These are phyloP conservation scores for Bostrychus sinensis DNA, from an alignment of 2,113 vertebrate genomes.

Conservation along the genomic window DNA sequence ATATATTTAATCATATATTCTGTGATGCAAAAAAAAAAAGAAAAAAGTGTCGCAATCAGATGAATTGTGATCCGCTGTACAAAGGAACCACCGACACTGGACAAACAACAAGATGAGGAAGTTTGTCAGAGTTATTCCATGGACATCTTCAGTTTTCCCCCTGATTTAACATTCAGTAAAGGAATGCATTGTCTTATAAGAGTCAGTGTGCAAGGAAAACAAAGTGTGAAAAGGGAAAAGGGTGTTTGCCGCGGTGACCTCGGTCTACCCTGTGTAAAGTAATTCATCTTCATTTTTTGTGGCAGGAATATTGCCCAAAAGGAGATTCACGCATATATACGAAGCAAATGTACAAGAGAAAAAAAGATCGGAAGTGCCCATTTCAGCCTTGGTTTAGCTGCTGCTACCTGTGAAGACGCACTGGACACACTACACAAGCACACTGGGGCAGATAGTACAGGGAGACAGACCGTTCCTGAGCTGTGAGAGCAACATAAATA, in stretches of 20 bases:
- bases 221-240: conserved; percentile 26
- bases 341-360: conserved; percentile 42
- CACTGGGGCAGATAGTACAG: conserved; percentile 44
- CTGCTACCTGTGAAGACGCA: conserved; percentile 46
- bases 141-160: conserved; percentile 47
- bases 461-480: conserved; percentile 54
- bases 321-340: conserved; percentile 41
- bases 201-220: conserved; percentile 41
- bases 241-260: conserved; percentile 38
- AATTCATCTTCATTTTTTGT: conserved; percentile 27
- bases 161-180: conserved; percentile 60
- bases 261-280: conserved; percentile 46
- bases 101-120: conserved; percentile 35
- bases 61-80: conserved; percentile 56
- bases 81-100: conserved; percentile 42
- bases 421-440: conserved; percentile 35
- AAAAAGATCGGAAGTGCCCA: conserved; percentile 23
- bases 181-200: conserved; percentile 46
- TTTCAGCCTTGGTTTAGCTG: conserved; percentile 42
- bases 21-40: conserved; percentile 71
- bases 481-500: conserved; percentile 36
- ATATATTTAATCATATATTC: conserved; percentile 74
- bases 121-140: conserved; percentile 32
- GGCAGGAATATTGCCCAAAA: conserved; percentile 41
- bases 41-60: conserved; percentile 49